phyloP scores from a whole-genome alignment of 2,888 invertebrate species.

The Dryadula phaetusa region DNA sequence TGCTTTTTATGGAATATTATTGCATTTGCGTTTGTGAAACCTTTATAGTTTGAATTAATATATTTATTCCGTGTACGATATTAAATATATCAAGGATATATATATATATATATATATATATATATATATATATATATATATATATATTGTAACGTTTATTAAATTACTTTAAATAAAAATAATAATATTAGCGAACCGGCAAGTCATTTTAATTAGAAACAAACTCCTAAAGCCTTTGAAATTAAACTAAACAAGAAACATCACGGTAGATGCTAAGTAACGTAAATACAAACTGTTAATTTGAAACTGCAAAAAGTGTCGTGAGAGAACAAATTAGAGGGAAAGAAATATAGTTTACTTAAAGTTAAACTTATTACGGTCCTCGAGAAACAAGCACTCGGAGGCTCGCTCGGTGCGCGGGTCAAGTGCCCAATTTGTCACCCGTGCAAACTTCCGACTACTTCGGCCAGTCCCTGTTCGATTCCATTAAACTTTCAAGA shows the following conservation, averaged over 20 bases:
- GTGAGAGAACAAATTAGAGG: slow-evolving; percentile 77
- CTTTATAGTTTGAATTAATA: slow-evolving; percentile 24
- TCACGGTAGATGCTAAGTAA: slow-evolving; percentile 43
- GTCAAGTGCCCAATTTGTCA: slow-evolving; percentile 85
- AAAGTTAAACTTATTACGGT: slow-evolving; percentile 84
- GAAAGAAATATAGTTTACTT: slow-evolving; percentile 84
- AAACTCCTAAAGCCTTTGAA: slow-evolving; percentile 39
- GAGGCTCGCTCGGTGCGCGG: slow-evolving; percentile 74
- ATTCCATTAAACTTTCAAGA: slow-evolving; percentile 85
- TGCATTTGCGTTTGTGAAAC: slow-evolving; percentile 49
- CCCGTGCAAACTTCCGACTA: slow-evolving; percentile 81
- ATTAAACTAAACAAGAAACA: slow-evolving; percentile 43
- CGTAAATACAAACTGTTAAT: slow-evolving; percentile 63
- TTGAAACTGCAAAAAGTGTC: slow-evolving; percentile 68
- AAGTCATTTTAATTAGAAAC: slow-evolving; percentile 35
- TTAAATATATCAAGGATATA: neutral
- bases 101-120: too few relatives aligned
- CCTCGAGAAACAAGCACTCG: slow-evolving; percentile 79
- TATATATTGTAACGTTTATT: too few relatives aligned
- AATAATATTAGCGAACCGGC: slow-evolving; percentile 26
- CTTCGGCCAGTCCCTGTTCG: slow-evolving; percentile 76
- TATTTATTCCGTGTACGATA: neutral
- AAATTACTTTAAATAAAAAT: neutral
- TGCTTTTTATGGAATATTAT: slow-evolving; percentile 66
- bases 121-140: too few relatives aligned